phyloP scores from a whole-genome alignment of 2,888 invertebrate species.

The Cephus runcator region DNA sequence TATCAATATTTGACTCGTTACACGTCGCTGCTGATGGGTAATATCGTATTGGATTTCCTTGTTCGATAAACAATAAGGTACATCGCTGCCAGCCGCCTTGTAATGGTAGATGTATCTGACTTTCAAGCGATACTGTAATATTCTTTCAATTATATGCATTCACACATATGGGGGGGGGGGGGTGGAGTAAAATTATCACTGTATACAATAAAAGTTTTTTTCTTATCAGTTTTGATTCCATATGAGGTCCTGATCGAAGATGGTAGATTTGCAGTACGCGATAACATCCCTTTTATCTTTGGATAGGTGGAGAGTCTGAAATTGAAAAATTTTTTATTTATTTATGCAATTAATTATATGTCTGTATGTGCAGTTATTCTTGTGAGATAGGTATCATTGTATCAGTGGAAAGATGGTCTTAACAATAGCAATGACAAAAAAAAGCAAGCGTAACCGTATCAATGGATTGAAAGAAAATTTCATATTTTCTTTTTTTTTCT shows the following conservation, averaged over 20 bases:
- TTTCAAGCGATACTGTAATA: background rate
- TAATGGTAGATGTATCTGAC: background rate
- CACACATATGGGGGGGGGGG: background rate
- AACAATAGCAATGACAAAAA: background rate
- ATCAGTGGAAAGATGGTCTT: background rate
- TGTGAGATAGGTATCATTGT: background rate
- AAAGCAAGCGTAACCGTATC: background rate
- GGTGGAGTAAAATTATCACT: background rate
- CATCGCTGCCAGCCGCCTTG: background rate
- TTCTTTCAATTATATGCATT: background rate
- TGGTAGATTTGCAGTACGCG: too few relatives aligned
- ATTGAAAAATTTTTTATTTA: too few relatives aligned
- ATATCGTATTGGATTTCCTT: background rate
- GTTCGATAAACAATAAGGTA: background rate
- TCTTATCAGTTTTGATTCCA: too few relatives aligned
- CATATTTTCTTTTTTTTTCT: background rate
- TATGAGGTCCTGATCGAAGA: too few relatives aligned
- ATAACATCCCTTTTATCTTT: too few relatives aligned
- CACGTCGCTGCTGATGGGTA: background rate
- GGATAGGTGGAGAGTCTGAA: too few relatives aligned
- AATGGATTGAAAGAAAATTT: background rate
- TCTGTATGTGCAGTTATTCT: background rate
- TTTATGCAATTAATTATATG: background rate
- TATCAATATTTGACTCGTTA: background rate
- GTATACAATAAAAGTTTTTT: background rate